Percentiles rank a stretch among this genome's conserved stretches.
Evolutionary conservation across 2,797 vertebrate species (phyloP).

Genomic region (Heliangelus exortis): DNA sequence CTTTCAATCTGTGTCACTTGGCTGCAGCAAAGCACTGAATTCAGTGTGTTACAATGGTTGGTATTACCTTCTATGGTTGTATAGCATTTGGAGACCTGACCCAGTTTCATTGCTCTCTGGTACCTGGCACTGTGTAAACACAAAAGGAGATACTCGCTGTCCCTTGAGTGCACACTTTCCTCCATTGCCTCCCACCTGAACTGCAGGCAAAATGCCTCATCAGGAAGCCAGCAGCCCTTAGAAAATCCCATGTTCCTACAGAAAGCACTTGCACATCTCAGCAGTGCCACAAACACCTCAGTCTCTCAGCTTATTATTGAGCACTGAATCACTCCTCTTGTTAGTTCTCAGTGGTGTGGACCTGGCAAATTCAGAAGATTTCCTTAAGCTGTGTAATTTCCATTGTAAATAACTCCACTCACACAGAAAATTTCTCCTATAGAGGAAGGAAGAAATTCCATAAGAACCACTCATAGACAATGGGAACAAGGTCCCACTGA

Average conservation of each 20-base stretch:
- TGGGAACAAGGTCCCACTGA: background rate
- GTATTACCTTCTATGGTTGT: background rate
- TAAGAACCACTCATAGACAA: background rate
- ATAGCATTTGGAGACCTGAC: background rate
- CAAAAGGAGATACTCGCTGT: background rate
- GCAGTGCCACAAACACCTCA: background rate
- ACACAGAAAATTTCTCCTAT: background rate
- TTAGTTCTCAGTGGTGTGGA: background rate
- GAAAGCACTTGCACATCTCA: background rate
- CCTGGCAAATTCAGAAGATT: background rate
- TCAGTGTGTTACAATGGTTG: background rate
- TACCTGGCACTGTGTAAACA: background rate
- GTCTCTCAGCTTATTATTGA: background rate
- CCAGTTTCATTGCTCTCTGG: background rate
- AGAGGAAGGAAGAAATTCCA: background rate
- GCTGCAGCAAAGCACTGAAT: background rate
- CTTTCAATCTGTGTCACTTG: background rate
- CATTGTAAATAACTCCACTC: background rate
- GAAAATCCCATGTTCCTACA: background rate
- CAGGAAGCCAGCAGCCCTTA: background rate
- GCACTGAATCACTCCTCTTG: background rate
- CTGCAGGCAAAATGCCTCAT: background rate
- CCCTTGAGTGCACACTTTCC: background rate
- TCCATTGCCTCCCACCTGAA: background rate
- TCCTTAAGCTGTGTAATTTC: background rate